Evolutionary conservation across 2,797 vertebrate genomes (phyloP).

Genomic region (Tinamus major): DNA sequence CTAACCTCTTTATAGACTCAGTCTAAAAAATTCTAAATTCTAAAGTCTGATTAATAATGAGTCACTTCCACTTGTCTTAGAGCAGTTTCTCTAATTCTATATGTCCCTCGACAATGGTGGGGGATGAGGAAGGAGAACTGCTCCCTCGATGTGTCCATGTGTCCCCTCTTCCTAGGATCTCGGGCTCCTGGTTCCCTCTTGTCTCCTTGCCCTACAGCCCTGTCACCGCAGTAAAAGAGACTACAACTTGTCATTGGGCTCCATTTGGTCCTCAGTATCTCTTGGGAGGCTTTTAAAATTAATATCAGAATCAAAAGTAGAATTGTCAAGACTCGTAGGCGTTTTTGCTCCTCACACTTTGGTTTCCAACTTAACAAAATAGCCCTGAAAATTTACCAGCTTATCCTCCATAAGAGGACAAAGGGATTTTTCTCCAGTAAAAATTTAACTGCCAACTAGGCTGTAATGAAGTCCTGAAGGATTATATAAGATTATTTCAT

Average conservation of each 20-base stretch:
- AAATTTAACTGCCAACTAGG: not conserved
- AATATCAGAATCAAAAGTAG: not conserved
- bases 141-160: not conserved
- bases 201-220: not conserved
- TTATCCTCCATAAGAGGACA: not conserved
- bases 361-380: not conserved
- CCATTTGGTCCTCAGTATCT: not conserved
- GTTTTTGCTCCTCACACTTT: fast-evolving
- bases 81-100: not conserved
- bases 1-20: fast-evolving
- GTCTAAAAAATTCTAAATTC: fast-evolving
- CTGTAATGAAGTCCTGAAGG: not conserved
- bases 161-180: fast-evolving
- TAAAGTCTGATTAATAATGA: not conserved
- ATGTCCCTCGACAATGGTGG: not conserved
- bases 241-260: not conserved
- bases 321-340: not conserved
- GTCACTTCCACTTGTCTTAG: fast-evolving
- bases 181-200: not conserved
- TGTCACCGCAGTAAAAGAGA: fast-evolving
- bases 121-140: not conserved
- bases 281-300: not conserved
- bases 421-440: not conserved
- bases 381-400: not conserved
- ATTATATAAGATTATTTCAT: not conserved